Conservation (phyloP, 92 coral and sea anemone genomes). For the Phenganax subtilis region DNA sequence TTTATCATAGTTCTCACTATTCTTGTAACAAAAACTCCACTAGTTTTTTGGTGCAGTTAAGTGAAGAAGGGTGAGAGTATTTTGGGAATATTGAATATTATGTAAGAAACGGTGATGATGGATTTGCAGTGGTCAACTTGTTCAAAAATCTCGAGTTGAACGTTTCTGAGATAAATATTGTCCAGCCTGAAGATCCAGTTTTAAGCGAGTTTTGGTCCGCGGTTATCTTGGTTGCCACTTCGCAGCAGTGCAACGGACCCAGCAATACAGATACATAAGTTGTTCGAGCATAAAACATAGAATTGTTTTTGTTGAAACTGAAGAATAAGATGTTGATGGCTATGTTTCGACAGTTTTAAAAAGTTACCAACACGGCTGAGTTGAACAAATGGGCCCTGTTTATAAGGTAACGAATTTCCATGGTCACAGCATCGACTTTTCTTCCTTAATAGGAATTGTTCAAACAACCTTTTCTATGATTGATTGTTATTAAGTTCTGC, state of each 20-base stretch:
- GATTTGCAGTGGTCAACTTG: conserved; percentile 50
- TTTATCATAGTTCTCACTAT: conserved; percentile 56
- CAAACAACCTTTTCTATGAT: too few species aligned
- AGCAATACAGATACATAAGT: conserved; percentile 40
- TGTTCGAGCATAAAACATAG: conserved; percentile 46
- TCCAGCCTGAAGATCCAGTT: conserved; percentile 51
- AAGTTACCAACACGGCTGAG: conserved; percentile 61
- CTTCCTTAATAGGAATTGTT: too few species aligned
- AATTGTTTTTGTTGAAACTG: conserved; percentile 46
- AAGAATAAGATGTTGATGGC: conserved; percentile 53
- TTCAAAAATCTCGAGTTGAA: conserved; percentile 44
- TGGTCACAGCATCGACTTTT: too few species aligned
- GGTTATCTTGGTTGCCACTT: conserved; percentile 45
- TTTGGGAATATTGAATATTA: conserved; percentile 55
- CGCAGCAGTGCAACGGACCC: conserved; percentile 43
- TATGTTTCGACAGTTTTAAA: conserved; percentile 56
- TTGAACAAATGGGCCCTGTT: too few species aligned
- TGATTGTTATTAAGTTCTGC: too few species aligned
- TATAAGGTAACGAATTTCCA: neutral
- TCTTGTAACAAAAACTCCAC: conserved; percentile 48
- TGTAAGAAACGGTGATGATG: conserved; percentile 45
- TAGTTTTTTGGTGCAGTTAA: conserved; percentile 50
- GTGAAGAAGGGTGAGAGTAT: neutral
- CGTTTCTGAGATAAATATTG: conserved; percentile 45
- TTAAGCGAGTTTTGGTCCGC: conserved; percentile 38